Conservation (phyloP, 1,140 invertebrate genomes). For the Riptortus pedestris region DNA sequence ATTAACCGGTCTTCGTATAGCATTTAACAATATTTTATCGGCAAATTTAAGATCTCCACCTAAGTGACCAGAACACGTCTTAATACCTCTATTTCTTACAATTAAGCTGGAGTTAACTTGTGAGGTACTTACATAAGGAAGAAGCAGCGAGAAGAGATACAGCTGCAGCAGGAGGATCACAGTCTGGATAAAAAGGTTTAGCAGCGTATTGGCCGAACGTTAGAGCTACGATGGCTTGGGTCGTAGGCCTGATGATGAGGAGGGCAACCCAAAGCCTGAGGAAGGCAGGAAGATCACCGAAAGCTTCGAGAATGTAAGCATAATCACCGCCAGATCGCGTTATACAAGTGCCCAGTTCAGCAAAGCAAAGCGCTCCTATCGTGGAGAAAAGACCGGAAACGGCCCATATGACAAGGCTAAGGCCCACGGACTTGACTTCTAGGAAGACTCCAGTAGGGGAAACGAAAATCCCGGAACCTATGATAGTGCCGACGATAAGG, state of each 20-base stretch:
- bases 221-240: constrained; percentile 69
- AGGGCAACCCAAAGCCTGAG: constrained; percentile 77
- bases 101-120: no score
- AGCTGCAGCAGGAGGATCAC: constrained; percentile 51
- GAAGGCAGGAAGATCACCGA: constrained; percentile 81
- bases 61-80: no score
- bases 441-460: constrained; percentile 42
- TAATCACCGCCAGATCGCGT: constrained; percentile 75
- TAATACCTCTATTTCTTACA: no score
- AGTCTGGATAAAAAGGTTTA: constrained; percentile 72
- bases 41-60: no score
- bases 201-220: constrained; percentile 68
- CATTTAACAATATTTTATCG: no score
- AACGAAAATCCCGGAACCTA: constrained; percentile 38
- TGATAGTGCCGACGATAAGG: constrained; percentile 75
- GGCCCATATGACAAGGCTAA: constrained; percentile 61
- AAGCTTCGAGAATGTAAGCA: constrained; percentile 75
- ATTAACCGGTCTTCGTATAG: no score
- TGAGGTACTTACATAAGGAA: constrained; percentile 57
- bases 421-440: constrained; percentile 51
- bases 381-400: constrained; percentile 62
- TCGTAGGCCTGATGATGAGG: constrained; percentile 68
- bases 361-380: constrained; percentile 69
- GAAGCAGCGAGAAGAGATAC: constrained; percentile 59
- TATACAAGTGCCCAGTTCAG: constrained; percentile 66